phyloP scores from a whole-genome alignment of 2,797 vertebrate species.

The Sebastes iracundus region DNA sequence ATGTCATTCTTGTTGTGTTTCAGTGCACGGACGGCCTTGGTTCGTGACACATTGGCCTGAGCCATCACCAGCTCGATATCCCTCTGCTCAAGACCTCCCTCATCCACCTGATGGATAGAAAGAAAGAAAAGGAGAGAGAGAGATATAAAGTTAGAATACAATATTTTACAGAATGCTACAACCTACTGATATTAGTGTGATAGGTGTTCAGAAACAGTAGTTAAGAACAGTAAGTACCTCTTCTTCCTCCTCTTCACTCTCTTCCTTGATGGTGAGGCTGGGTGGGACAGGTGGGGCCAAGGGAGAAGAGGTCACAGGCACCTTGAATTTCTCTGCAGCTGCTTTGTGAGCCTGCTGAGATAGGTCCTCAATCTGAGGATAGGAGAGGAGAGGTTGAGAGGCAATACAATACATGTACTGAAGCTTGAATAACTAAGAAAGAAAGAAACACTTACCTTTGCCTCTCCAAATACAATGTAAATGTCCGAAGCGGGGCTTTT shows the following conservation, averaged over 20 bases:
- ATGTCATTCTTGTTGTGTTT: constrained; percentile 99
- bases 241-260: constrained; percentile 93
- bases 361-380: constrained; percentile 92
- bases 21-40: constrained; percentile 93
- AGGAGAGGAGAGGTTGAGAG: neutral
- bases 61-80: constrained; percentile 99
- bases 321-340: constrained; percentile 97
- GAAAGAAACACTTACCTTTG: constrained; percentile 80
- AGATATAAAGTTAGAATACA: neutral
- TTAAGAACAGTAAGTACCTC: constrained; percentile 78
- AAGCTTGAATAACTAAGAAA: neutral
- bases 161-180: neutral
- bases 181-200: neutral
- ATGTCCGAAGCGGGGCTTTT: constrained; percentile 98
- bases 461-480: constrained; percentile 97
- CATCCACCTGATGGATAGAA: constrained; percentile 86
- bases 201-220: neutral
- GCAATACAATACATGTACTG: neutral
- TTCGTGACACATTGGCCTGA: constrained; percentile 94
- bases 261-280: constrained; percentile 89
- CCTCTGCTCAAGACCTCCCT: constrained; percentile 91
- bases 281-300: constrained; percentile 87
- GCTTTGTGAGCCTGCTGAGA: constrained; percentile 98
- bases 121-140: neutral
- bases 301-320: constrained; percentile 90